Evolutionary conservation across 2,888 invertebrate species (phyloP).

Genomic region (Sminthurinus aureus): DNA sequence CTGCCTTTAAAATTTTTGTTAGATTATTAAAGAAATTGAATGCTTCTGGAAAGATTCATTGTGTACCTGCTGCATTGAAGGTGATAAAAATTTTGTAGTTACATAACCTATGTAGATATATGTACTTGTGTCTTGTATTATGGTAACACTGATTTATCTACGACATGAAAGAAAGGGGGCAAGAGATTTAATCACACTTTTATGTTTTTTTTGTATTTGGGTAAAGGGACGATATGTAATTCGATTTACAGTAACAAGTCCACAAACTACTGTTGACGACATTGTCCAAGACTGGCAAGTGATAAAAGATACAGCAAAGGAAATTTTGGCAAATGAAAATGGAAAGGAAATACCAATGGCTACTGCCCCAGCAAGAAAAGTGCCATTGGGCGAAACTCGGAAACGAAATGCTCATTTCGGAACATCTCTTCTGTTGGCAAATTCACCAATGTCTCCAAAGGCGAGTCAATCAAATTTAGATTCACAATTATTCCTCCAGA

Average conservation of each 20-base stretch:
- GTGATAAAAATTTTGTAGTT: constrained; percentile 62
- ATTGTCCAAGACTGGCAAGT: constrained; percentile 79
- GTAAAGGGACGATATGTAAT: constrained; percentile 57
- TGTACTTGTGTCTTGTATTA: not conserved
- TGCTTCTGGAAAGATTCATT: constrained; percentile 85
- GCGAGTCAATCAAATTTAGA: too few species aligned
- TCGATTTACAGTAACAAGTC: constrained; percentile 92
- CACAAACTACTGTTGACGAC: constrained; percentile 71
- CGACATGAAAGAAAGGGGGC: too few species aligned
- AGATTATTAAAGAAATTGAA: constrained; percentile 79
- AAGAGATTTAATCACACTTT: not conserved
- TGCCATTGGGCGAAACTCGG: constrained; percentile 74
- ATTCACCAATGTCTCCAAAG: constrained; percentile 96
- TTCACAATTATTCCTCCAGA: too few species aligned
- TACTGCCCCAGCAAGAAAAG: constrained; percentile 64
- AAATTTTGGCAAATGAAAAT: constrained; percentile 70
- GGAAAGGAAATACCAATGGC: constrained; percentile 65
- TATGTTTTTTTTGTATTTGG: too few species aligned
- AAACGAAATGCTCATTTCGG: constrained; percentile 88
- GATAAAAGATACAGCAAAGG: constrained; percentile 76
- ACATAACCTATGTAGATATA: too few species aligned
- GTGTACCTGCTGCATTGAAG: constrained; percentile 93
- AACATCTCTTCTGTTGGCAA: constrained; percentile 89
- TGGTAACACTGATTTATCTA: too few species aligned
- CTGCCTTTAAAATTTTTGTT: not conserved